Evolutionary conservation across 2,888 invertebrate species (phyloP), one percentile per base, ranked within the genome.

Genomic region (Trachelus stipa): DNA sequence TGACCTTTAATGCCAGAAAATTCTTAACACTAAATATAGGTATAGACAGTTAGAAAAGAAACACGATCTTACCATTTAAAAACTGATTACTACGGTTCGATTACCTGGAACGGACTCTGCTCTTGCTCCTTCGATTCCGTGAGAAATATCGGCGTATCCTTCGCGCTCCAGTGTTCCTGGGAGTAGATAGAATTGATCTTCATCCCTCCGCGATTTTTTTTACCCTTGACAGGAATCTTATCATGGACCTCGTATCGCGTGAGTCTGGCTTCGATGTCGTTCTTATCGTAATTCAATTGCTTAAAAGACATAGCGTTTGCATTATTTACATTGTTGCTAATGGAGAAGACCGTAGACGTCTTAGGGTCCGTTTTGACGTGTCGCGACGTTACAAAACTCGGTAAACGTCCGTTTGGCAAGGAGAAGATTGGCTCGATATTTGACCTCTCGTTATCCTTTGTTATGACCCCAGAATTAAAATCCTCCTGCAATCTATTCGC

Each of bases 121-220:
- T 78, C 78, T 56, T 56, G 56, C 79, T 90, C 88, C 82, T 90
- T 89, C 79, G 85, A 82, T 73, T 89, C 88, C 40, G 86, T 87
- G 73, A 88, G 85, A 81, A 90, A 89, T 69, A 89, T 87, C 73
- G 88, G 83, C 4, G 84, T 77, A 11, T 89, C 90, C 84, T 90
- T 90, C 74, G 81, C 81, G 56, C 85, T 85, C 90, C 90, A 91
- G 73, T 90, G 88, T 71, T 91, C 90, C 82, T 90, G 90, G 73
- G 91, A 89, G 82, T 91, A 91, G 77, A 91, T 91, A 34, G 91
- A 91, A 81, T 91, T 91, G 79, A 91, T 88, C 81, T 90, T 90
- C 90, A 91, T 90, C 23, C 89, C 87, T 1, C 82, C 78, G 6
- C 83, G 80, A 77, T 83, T 85, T 75, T 85, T 87, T 78, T 83